Evolutionary conservation across 2,888 invertebrate species (phyloP).

Genomic region (Gandaritis pyraliata): DNA sequence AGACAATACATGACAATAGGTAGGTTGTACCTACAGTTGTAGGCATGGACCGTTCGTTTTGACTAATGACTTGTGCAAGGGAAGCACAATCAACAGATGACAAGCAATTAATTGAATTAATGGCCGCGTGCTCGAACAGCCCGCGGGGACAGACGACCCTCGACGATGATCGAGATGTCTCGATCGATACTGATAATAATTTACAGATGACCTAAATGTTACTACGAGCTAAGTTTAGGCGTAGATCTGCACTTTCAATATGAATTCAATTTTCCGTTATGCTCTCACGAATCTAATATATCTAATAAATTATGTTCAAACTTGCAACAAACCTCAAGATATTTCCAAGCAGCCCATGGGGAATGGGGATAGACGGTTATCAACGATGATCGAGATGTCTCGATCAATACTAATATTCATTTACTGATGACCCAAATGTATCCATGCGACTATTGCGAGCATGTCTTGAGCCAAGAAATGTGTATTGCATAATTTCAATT

Average conservation of each 20-base stretch:
- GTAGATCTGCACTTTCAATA: background rate
- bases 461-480: background rate
- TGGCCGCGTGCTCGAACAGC: conserved; percentile 48
- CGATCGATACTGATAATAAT: conserved; percentile 32
- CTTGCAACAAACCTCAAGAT: no score
- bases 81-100: conserved; percentile 73
- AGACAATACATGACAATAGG: conserved; percentile 19
- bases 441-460: background rate
- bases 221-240: background rate
- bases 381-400: background rate
- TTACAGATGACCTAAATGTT: conserved; percentile 22
- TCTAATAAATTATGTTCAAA: no score
- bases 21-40: conserved; percentile 16
- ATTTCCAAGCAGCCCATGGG: no score
- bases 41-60: conserved; percentile 52
- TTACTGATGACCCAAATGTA: conserved; percentile 23
- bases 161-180: conserved; percentile 32
- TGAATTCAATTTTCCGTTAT: background rate
- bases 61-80: conserved; percentile 71
- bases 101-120: conserved; percentile 78
- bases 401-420: conserved; percentile 28
- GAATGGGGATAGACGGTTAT: no score
- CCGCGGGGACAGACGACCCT: conserved; percentile 30
- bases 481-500: background rate
- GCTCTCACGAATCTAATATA: no score